A percentile compares a stretch with the other conserved stretches of the same genome.
Evolutionary conservation across 2,113 vertebrate species (phyloP).

Genomic region (Ornithorhynchus anatinus): DNA sequence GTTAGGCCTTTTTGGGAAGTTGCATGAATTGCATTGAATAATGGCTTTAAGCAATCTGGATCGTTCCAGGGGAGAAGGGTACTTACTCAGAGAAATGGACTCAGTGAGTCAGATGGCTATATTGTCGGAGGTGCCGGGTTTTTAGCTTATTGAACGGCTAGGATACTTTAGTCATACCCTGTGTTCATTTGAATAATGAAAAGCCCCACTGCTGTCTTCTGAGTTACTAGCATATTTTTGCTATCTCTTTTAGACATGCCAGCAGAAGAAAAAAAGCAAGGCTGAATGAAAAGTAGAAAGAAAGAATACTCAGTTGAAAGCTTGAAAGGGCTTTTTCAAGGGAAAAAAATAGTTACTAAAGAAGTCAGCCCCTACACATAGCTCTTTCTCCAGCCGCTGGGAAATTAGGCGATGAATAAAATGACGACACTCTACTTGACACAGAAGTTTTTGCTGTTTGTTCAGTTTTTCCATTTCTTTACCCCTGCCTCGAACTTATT

Average conservation of each 20-base stretch:
- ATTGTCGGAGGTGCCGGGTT: no score
- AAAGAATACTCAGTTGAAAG: neutral
- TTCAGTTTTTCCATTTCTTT: slow-evolving; percentile 4
- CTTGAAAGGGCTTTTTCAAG: neutral
- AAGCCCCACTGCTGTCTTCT: no score
- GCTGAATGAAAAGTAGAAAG: neutral
- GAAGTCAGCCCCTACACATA: neutral
- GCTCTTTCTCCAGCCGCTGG: neutral
- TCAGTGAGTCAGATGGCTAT: no score
- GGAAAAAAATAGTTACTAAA: neutral
- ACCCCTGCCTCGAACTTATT: neutral
- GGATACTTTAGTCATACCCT: no score
- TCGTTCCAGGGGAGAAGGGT: no score
- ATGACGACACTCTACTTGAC: neutral
- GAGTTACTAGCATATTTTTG: no score
- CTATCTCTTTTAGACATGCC: neutral
- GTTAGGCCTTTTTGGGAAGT: no score
- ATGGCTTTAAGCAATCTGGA: no score
- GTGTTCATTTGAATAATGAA: no score
- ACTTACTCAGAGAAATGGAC: no score
- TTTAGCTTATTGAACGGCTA: no score
- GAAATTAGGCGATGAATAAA: neutral
- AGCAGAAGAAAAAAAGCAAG: neutral
- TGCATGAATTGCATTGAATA: no score
- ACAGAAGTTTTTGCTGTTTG: neutral